Base-by-base conservation (phyloP, 2,888 invertebrate species). In the Napeogenes inachia region DNA sequence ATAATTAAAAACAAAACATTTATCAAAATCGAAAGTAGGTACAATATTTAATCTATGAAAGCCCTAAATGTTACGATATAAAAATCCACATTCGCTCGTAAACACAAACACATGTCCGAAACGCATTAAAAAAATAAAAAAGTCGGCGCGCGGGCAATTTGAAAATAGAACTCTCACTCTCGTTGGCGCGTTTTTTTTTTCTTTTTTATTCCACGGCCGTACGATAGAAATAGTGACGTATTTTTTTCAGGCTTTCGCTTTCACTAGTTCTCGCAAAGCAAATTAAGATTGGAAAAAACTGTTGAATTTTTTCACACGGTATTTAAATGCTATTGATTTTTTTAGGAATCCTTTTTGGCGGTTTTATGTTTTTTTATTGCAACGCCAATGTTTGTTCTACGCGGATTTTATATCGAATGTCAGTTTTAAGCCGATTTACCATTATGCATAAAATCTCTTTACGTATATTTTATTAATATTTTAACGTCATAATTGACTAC, bases 191-290 rank as follows among this genome's bases (percentile, higher is more conserved):
- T 79, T 75, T 73, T 74, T 72, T 73, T 80, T 76, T 74, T 75
- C 77, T 80, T 78, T 80, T 82, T 84, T 80, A 80, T 80, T 74
- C 77, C 75, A 79, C 74, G 78, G 78, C 80, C 76, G 80, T 80
- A 81, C 87, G 83, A 86, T 88, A 88, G 88, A 82, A 88, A 84
- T 86, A 87, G 89, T 89, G 89, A 85, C 84, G 85, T 82, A 81
- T 85, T 87, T 87, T 83, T 84, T 80, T 73, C 76, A 74, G 69
- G 68, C 87, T 87, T 79, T 86, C 89, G 75, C 78, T 89, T 84
- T 89, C 81, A 76, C 72, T 82, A 80, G 84, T 83, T 78, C 83
- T 83, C 84, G 84, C 82, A 87, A 85, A 82, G 84, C 87, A 85
- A 89, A 89, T 87, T 88, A 86, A 87, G 82, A 87, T 87, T 75